Conservation (phyloP, 2,113 vertebrate genomes). For the Dipodomys merriami region DNA sequence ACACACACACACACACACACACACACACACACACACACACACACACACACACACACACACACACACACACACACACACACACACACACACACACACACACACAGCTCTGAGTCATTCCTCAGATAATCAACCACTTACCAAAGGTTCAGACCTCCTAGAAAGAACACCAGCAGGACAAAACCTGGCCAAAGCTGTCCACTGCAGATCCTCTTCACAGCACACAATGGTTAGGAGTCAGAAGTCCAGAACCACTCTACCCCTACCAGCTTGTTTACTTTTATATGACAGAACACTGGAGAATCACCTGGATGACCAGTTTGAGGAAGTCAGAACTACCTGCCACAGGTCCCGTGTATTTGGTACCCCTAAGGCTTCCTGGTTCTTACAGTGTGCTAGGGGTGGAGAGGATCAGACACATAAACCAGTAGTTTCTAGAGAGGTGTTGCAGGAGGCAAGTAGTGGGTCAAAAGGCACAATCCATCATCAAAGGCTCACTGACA, state of each 20-base stretch:
- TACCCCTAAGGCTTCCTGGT: background rate
- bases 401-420: background rate
- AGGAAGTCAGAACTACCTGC: background rate
- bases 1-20: too few species aligned
- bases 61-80: too few species aligned
- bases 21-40: too few species aligned
- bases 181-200: background rate
- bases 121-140: background rate
- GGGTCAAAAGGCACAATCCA: background rate
- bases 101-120: background rate
- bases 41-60: too few species aligned
- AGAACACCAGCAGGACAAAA: background rate
- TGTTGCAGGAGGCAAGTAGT: background rate
- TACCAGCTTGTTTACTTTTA: background rate
- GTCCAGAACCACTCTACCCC: background rate
- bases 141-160: background rate
- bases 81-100: too few species aligned
- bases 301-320: background rate
- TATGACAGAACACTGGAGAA: background rate
- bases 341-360: background rate
- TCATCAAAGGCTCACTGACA: background rate
- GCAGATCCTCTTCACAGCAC: background rate
- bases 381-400: background rate
- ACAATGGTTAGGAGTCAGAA: background rate
- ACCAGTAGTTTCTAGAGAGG: background rate